These are phyloP conservation scores for Petrosia ficiformis DNA, from an alignment of 37 sponge, comb jelly and placozoan species.

Conservation along the genomic window DNA sequence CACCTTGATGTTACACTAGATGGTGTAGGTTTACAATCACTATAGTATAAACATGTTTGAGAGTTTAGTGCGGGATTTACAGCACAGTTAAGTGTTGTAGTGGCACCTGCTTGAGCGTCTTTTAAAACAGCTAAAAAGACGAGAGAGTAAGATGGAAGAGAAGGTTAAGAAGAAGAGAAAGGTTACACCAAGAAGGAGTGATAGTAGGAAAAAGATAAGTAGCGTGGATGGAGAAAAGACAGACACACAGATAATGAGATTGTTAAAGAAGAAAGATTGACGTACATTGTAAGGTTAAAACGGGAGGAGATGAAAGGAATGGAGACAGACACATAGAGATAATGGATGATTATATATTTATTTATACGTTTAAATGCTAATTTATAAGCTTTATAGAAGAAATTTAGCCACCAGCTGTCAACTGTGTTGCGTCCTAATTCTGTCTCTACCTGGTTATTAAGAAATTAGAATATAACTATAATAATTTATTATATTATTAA, in stretches of 20 bases:
- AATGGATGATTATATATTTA: too few relatives aligned
- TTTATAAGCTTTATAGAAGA: background rate
- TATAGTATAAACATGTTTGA: slow-evolving; percentile 46
- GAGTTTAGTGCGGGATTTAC: slow-evolving; percentile 66
- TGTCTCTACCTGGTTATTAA: background rate
- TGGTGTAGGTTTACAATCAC: slow-evolving; percentile 18
- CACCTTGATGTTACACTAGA: slow-evolving; percentile 10
- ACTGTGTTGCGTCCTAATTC: background rate
- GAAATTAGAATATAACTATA: background rate
- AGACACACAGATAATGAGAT: too few relatives aligned
- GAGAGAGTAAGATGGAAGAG: too few relatives aligned
- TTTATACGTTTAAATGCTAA: background rate
- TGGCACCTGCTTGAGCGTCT: slow-evolving; percentile 52
- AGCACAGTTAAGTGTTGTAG: slow-evolving; percentile 64
- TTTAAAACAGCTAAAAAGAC: slow-evolving; percentile 2
- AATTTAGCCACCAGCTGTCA: background rate
- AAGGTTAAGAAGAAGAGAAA: too few relatives aligned
- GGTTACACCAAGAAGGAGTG: too few relatives aligned
- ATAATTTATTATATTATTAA: too few relatives aligned
- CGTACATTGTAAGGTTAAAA: too few relatives aligned
- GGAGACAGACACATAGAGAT: too few relatives aligned
- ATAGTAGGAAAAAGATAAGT: too few relatives aligned
- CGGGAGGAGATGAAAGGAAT: too few relatives aligned
- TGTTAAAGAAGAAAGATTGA: too few relatives aligned
- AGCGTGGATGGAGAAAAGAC: too few relatives aligned